Percentiles rank a stretch among this genome's conserved stretches.
phyloP scores from a whole-genome alignment of 1,140 invertebrate species.

The Antheraea pernyi region DNA sequence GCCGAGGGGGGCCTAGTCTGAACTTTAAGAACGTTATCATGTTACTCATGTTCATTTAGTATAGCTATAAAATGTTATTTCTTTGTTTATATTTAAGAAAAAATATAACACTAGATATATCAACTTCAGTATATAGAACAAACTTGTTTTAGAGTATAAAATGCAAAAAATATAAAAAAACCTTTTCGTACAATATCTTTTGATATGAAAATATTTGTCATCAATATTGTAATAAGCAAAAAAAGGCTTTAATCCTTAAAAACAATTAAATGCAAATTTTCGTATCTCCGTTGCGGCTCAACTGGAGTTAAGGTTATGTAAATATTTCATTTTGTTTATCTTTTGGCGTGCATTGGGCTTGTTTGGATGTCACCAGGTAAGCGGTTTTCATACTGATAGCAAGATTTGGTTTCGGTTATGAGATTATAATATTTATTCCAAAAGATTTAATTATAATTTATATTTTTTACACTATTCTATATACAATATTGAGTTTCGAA shows the following conservation, averaged over 20 bases:
- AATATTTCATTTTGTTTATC: not conserved
- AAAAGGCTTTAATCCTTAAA: not conserved
- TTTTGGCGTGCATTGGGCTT: not conserved
- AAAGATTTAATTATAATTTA: not conserved
- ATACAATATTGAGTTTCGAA: not conserved
- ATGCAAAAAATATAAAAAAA: too few relatives aligned
- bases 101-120: too few relatives aligned
- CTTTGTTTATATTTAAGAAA: too few relatives aligned
- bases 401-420: not conserved
- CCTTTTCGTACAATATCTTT: too few relatives aligned
- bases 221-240: too few relatives aligned
- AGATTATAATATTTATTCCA: not conserved
- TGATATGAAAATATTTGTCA: too few relatives aligned
- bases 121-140: too few relatives aligned
- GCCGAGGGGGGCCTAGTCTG: too few relatives aligned
- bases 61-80: too few relatives aligned
- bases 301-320: not conserved
- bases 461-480: not conserved
- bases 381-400: not conserved
- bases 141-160: too few relatives aligned
- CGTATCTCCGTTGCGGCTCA: not conserved
- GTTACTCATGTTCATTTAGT: too few relatives aligned
- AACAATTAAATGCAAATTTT: conserved; percentile 1
- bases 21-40: too few relatives aligned
- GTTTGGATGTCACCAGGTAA: not conserved